Conservation (phyloP, 1,140 invertebrate species). For the Heliothis subflexa region DNA sequence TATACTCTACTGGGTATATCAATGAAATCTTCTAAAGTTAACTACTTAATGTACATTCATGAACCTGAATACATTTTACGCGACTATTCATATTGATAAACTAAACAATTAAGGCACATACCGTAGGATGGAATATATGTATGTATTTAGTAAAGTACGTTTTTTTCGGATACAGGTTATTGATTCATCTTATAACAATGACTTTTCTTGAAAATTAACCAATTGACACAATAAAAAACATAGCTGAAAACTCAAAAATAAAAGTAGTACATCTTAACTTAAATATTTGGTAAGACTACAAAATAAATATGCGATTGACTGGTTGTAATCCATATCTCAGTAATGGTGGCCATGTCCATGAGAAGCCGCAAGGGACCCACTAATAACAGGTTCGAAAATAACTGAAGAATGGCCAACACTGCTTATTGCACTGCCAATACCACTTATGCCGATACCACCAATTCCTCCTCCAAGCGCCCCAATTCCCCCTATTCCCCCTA, state of each 20-base stretch:
- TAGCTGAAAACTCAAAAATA: no score
- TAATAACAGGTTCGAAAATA: slow-evolving; percentile 4
- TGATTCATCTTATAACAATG: no score
- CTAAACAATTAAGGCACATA: no score
- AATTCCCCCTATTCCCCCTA: slow-evolving; percentile 17
- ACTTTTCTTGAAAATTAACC: no score
- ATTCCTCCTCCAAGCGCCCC: neutral
- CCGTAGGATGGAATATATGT: no score
- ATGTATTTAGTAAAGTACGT: no score
- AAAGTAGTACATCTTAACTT: no score
- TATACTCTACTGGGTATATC: no score
- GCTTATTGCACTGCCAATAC: neutral
- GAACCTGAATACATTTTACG: neutral
- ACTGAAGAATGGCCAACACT: slow-evolving; percentile 36
- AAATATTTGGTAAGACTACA: neutral
- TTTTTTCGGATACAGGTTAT: no score
- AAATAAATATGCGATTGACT: neutral
- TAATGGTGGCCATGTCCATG: slow-evolving; percentile 62
- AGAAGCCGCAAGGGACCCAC: slow-evolving; percentile 22
- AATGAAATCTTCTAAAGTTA: no score
- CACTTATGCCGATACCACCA: slow-evolving; percentile 23
- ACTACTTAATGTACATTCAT: neutral
- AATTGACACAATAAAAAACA: neutral
- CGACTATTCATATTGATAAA: neutral
- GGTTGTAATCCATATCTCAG: slow-evolving; percentile 28